phyloP scores from a whole-genome alignment of 1,140 invertebrate species.

The Orchestia grillus region DNA sequence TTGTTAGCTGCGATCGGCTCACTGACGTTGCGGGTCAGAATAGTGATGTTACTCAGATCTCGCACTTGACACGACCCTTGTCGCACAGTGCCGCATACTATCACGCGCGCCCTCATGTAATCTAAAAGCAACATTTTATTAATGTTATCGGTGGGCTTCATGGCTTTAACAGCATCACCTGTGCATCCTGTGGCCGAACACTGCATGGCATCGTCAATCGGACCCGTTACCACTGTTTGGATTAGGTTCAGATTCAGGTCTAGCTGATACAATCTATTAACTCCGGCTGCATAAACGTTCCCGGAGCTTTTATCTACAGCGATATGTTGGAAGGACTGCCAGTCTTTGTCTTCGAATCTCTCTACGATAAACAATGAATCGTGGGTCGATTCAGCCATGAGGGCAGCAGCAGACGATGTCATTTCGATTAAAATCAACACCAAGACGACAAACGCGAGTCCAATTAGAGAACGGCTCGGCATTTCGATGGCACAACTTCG shows the following conservation, averaged over 20 bases:
- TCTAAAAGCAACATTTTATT: constrained; percentile 97
- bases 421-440: background rate
- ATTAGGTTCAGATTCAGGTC: constrained; percentile 86
- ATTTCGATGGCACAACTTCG: background rate
- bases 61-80: constrained; percentile 91
- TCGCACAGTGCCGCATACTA: constrained; percentile 92
- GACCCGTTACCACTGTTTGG: constrained; percentile 87
- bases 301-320: constrained; percentile 93
- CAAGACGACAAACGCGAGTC: background rate
- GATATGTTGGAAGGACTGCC: constrained; percentile 79
- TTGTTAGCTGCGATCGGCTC: constrained; percentile 96
- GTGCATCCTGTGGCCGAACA: constrained; percentile 82
- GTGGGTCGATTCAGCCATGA: constrained; percentile 49
- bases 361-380: constrained; percentile 67
- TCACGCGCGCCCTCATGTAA: constrained; percentile 88
- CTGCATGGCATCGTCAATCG: constrained; percentile 87
- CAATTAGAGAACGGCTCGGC: background rate
- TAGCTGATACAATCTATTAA: constrained; percentile 93
- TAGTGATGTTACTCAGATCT: constrained; percentile 89
- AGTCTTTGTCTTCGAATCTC: constrained; percentile 62
- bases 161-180: constrained; percentile 69
- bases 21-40: constrained; percentile 81
- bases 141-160: constrained; percentile 91
- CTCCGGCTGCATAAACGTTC: constrained; percentile 91
- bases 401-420: constrained; percentile 2